Evolutionary conservation across 1,140 invertebrate species (phyloP).

Genomic region (Pseudomyrmex dendroicus): DNA sequence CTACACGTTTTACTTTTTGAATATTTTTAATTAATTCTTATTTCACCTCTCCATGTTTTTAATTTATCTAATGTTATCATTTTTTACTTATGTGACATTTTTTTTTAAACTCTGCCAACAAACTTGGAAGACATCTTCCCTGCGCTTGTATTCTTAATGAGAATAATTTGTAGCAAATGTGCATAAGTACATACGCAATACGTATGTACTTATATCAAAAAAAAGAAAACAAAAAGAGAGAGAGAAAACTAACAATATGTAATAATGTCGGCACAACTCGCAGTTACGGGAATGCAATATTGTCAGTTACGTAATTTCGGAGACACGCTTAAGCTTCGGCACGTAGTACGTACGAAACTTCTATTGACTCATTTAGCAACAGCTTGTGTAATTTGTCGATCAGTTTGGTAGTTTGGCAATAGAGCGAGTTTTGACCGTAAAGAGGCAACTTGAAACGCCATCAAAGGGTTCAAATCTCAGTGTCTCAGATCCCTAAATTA

Average conservation of each 20-base stretch:
- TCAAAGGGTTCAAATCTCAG: neutral
- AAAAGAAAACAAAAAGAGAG: neutral
- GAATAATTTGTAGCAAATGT: neutral
- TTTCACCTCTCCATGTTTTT: neutral
- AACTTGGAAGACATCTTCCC: neutral
- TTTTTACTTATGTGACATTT: neutral
- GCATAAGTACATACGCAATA: neutral
- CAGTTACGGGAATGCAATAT: neutral
- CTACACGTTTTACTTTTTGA: no score
- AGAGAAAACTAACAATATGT: neutral
- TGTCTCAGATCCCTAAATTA: conserved; percentile 6
- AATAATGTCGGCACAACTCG: no score
- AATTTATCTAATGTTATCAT: no score
- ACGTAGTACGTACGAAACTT: conserved; percentile 20
- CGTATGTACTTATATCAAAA: neutral
- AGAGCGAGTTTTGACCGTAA: neutral
- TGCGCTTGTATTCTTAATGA: no score
- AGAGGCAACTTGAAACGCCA: neutral
- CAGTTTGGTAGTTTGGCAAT: neutral
- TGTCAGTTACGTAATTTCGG: conserved; percentile 28
- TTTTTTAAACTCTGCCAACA: neutral
- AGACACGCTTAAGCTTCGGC: conserved; percentile 15
- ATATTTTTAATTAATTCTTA: neutral
- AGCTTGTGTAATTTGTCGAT: conserved; percentile 26
- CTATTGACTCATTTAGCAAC: conserved; percentile 29